phyloP scores from a whole-genome alignment of 2,113 vertebrate species.

The Phalacrocorax pelagicus region DNA sequence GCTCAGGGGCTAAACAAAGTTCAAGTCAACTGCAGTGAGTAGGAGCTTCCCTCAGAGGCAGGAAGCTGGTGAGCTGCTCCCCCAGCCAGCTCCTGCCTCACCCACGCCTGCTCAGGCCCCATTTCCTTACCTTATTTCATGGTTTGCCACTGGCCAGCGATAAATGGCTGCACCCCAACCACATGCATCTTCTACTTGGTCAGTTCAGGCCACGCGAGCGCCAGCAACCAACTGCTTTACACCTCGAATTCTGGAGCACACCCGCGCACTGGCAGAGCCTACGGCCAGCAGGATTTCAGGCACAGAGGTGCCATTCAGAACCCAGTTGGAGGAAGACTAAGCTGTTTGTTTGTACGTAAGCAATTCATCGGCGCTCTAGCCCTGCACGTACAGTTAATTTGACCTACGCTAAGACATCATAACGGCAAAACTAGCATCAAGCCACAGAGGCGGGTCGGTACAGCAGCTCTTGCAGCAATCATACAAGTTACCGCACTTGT shows the following conservation, averaged over 20 bases:
- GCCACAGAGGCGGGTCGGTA: fast-evolving
- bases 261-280: neutral
- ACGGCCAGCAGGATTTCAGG: neutral
- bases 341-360: fast-evolving
- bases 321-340: neutral
- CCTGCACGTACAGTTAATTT: neutral
- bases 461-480: neutral
- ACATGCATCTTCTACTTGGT: fast-evolving
- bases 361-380: neutral
- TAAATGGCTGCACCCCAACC: fast-evolving
- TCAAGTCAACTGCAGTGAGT: neutral
- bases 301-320: neutral
- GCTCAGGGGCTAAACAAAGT: neutral
- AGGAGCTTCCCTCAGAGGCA: too few relatives aligned
- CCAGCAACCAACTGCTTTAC: neutral
- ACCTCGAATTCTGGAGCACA: too few relatives aligned
- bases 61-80: neutral
- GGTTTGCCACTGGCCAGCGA: fast-evolving
- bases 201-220: neutral
- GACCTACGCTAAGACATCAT: fast-evolving
- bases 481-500: too few relatives aligned
- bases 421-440: neutral
- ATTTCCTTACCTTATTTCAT: neutral
- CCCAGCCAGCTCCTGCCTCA: neutral
- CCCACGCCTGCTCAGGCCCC: fast-evolving